Percentiles rank a stretch among this genome's conserved stretches.
Evolutionary conservation across 1,140 invertebrate genomes (phyloP).

Genomic region (Doryteuthis pealeii): DNA sequence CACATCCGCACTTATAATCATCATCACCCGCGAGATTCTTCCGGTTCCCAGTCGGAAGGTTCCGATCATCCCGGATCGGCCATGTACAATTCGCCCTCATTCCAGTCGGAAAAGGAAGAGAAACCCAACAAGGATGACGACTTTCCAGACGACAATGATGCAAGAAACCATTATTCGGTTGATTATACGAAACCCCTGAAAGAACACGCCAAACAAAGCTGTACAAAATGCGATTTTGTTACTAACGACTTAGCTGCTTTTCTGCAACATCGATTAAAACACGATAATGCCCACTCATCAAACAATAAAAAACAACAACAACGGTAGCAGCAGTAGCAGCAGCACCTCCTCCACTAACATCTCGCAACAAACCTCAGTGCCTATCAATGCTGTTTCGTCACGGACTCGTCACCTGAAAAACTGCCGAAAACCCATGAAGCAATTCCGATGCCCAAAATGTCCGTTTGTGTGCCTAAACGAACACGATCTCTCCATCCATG

Average conservation of each 20-base stretch:
- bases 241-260: constrained; percentile 47
- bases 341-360: constrained; percentile 17
- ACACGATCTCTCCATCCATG: constrained; percentile 39
- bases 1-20: constrained; percentile 56
- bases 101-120: no score
- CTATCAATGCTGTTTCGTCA: constrained; percentile 23
- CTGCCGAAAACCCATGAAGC: constrained; percentile 45
- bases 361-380: constrained; percentile 2
- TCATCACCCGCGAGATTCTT: constrained; percentile 16
- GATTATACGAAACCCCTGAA: constrained; percentile 14
- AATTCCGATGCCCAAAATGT: constrained; percentile 45
- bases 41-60: not conserved
- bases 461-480: constrained; percentile 45
- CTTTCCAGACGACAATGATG: constrained; percentile 14
- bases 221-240: constrained; percentile 48
- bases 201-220: constrained; percentile 39
- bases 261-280: constrained; percentile 47
- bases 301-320: constrained; percentile 1
- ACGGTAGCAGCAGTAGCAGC: not conserved
- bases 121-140: constrained; percentile 10
- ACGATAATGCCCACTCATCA: constrained; percentile 22
- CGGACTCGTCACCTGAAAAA: constrained; percentile 44
- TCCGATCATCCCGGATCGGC: not conserved
- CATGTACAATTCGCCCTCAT: constrained; percentile 20
- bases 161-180: not conserved